Conservation (phyloP, 2,113 vertebrate species). For the Sylvietta virens region DNA sequence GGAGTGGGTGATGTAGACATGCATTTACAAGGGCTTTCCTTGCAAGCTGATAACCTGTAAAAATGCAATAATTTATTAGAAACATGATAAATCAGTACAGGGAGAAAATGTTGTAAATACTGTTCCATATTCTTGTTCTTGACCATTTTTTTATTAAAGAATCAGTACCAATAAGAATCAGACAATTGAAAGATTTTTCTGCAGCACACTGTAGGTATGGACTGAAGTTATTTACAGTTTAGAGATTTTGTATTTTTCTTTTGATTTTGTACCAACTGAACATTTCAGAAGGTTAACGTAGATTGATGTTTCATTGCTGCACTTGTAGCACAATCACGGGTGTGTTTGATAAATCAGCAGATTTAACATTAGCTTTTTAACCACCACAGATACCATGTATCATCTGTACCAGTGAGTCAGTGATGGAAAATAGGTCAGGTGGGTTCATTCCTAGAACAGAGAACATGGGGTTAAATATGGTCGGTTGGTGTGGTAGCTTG, state of each 20-base stretch:
- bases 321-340: background rate
- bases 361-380: background rate
- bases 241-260: background rate
- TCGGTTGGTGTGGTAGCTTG: background rate
- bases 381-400: background rate
- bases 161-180: background rate
- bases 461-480: background rate
- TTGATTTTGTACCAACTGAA: background rate
- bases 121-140: background rate
- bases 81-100: background rate
- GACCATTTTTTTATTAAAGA: background rate
- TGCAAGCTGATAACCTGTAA: background rate
- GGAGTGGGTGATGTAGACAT: background rate
- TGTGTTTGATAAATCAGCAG: background rate
- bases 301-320: background rate
- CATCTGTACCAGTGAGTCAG: background rate
- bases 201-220: background rate
- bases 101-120: background rate
- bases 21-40: background rate
- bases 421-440: background rate
- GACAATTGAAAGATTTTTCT: background rate
- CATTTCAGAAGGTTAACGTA: background rate
- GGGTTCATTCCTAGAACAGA: background rate
- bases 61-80: background rate
- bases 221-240: background rate